These are phyloP conservation scores for Notiomystis cincta DNA, from an alignment of 2,113 vertebrate genomes.

Conservation along the genomic window DNA sequence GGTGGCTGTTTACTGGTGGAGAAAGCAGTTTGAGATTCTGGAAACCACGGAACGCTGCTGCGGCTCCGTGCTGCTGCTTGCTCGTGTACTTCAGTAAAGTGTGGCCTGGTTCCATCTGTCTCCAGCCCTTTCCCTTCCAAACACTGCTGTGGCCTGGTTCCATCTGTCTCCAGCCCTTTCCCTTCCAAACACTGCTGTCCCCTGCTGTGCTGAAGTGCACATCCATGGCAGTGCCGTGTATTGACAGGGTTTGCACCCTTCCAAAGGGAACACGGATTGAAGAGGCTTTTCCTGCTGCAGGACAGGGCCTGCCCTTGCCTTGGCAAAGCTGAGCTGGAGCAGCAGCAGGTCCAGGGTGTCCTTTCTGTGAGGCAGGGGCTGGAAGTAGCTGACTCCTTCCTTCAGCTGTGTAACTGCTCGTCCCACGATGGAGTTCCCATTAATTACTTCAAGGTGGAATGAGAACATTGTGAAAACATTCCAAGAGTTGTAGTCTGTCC, in stretches of 20 bases:
- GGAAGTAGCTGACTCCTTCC: not conserved
- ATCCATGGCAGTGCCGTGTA: fast-evolving
- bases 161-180: not conserved
- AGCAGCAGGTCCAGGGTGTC: not conserved
- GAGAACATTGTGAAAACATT: slow-evolving; percentile 22
- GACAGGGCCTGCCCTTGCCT: not conserved
- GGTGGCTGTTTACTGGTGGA: not conserved
- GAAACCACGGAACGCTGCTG: not conserved
- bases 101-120: not conserved
- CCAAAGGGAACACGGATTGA: fast-evolving
- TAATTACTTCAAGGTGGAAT: not conserved
- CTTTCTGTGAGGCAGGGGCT: not conserved
- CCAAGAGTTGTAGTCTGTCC: slow-evolving; percentile 17
- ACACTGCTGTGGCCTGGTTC: fast-evolving
- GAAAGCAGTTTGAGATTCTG: not conserved
- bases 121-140: not conserved
- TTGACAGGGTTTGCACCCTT: fast-evolving
- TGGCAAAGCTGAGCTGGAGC: not conserved
- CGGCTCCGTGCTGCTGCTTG: not conserved
- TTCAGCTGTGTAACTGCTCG: not conserved
- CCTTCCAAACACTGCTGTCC: not conserved
- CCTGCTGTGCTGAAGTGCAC: not conserved
- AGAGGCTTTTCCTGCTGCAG: not conserved
- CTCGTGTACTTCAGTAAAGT: fast-evolving
- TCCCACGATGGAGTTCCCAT: not conserved